Evolutionary conservation across 53 echinoderm and acorn worm species (phyloP).

Genomic region (Holothuria leucospilota): DNA sequence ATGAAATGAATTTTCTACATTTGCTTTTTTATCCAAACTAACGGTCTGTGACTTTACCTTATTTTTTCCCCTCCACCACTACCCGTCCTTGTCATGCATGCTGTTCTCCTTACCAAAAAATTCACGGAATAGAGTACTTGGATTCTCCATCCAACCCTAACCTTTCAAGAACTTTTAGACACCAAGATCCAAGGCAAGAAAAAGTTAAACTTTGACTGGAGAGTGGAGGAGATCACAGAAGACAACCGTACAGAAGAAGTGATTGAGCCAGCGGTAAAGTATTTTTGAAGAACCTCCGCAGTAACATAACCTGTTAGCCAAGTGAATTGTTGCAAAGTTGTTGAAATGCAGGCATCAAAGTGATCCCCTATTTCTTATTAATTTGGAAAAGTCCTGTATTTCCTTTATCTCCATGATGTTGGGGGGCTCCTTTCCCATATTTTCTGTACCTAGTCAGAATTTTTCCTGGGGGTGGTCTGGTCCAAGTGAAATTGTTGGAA

Average conservation of each 20-base stretch:
- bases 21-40: too few relatives aligned
- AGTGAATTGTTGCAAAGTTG: too few relatives aligned
- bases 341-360: too few relatives aligned
- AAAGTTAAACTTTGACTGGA: slow-evolving; percentile 4
- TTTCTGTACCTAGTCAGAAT: too few relatives aligned
- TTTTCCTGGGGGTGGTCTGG: too few relatives aligned
- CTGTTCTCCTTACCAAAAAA: slow-evolving; percentile 41
- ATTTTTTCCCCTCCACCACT: neutral
- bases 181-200: neutral
- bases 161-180: slow-evolving; percentile 28
- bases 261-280: neutral
- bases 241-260: slow-evolving; percentile 6
- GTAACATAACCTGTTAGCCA: too few relatives aligned
- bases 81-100: slow-evolving; percentile 51
- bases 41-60: too few relatives aligned
- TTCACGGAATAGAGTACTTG: slow-evolving; percentile 13
- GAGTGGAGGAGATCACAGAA: neutral
- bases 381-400: too few relatives aligned
- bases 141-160: neutral
- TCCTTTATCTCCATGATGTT: too few relatives aligned
- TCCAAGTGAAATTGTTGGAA: too few relatives aligned
- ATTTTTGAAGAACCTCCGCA: neutral
- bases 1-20: neutral
- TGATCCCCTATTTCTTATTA: too few relatives aligned
- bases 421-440: too few relatives aligned